Percentiles rank a stretch among this genome's conserved stretches.
Conservation (phyloP, 2,113 vertebrate genomes). For the Entelurus aequoreus region DNA sequence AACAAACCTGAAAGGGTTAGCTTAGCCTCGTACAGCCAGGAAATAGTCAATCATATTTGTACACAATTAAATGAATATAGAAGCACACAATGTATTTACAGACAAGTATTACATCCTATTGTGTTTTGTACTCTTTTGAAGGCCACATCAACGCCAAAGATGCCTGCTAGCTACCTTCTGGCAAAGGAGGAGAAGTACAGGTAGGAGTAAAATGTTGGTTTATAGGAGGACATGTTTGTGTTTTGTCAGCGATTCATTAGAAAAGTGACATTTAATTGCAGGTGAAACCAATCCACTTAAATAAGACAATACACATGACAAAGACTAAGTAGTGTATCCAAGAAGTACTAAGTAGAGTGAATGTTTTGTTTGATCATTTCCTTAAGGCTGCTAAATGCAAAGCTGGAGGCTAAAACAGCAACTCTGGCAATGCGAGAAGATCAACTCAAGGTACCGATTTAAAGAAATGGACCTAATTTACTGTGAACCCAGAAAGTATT, state of each 20-base stretch:
- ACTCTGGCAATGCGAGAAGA: slow-evolving; percentile 83
- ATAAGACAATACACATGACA: too few relatives aligned
- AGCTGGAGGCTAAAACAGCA: slow-evolving; percentile 88
- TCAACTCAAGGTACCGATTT: slow-evolving; percentile 80
- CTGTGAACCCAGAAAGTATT: background rate
- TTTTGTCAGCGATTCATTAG: too few relatives aligned
- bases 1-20: background rate
- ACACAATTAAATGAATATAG: background rate
- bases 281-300: too few relatives aligned
- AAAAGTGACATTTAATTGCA: too few relatives aligned
- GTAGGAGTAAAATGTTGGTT: slow-evolving; percentile 58
- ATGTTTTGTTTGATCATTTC: slow-evolving; percentile 1
- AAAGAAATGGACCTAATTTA: background rate
- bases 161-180: slow-evolving; percentile 58
- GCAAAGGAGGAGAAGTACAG: slow-evolving; percentile 82
- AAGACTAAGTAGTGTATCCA: too few relatives aligned
- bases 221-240: too few relatives aligned
- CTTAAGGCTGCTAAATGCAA: slow-evolving; percentile 83
- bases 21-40: background rate
- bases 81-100: background rate
- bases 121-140: background rate
- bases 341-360: too few relatives aligned
- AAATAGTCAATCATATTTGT: background rate
- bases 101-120: too few relatives aligned
- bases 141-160: slow-evolving; percentile 18